Conservation (phyloP, 2,888 invertebrate genomes). For the Leucophenga montana region DNA sequence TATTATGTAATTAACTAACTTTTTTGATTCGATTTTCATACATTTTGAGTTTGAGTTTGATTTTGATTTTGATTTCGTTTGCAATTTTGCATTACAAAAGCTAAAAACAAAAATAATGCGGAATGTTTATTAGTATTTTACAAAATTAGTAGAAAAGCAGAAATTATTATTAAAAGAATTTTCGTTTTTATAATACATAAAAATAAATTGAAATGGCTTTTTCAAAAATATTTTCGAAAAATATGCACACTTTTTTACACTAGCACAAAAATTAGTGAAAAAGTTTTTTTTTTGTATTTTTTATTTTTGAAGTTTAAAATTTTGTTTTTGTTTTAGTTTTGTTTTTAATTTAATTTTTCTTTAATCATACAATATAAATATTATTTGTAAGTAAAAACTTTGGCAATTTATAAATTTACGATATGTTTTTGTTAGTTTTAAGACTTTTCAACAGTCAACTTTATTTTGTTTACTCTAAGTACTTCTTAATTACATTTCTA, state of each 20-base stretch:
- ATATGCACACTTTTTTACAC: background rate
- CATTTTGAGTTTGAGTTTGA: background rate
- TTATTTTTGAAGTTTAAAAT: background rate
- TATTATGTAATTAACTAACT: background rate
- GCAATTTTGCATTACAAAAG: background rate
- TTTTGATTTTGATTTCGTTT: background rate
- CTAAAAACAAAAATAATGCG: background rate
- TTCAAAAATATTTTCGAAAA: background rate
- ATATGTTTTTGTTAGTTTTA: constrained; percentile 71
- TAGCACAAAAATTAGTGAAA: too few species aligned
- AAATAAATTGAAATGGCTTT: too few species aligned
- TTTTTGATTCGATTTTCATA: constrained; percentile 3
- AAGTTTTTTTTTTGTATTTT: constrained; percentile 8
- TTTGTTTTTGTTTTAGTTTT: constrained; percentile 8
- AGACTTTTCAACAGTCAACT: constrained; percentile 69
- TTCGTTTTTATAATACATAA: background rate
- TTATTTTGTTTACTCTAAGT: constrained; percentile 44
- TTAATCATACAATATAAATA: constrained; percentile 11
- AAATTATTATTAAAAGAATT: too few species aligned
- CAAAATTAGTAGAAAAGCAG: background rate
- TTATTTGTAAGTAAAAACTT: constrained; percentile 64
- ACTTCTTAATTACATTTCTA: constrained; percentile 16
- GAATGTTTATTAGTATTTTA: constrained; percentile 11
- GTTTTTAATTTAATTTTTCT: constrained; percentile 27
- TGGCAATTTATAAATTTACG: constrained; percentile 72